These are phyloP conservation scores for Furcifer pardalis DNA, from an alignment of 2,797 vertebrate species.

Conservation along the genomic window DNA sequence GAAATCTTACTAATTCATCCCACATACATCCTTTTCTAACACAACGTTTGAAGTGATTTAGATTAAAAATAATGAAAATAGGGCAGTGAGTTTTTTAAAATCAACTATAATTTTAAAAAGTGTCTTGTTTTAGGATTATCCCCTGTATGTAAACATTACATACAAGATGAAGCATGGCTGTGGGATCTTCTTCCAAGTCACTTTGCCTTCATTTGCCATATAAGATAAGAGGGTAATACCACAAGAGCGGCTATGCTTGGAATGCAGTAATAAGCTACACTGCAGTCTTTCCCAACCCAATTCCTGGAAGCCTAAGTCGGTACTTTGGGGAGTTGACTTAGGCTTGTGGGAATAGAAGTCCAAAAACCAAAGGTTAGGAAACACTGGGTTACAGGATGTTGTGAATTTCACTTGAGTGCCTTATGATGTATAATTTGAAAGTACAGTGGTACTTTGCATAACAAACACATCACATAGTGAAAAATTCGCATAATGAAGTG, in stretches of 20 bases:
- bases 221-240: not conserved
- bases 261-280: not conserved
- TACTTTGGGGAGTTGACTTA: too few relatives aligned
- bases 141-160: not conserved
- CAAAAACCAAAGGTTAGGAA: too few relatives aligned
- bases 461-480: too few relatives aligned
- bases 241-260: not conserved
- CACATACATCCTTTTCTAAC: not conserved
- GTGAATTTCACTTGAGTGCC: not conserved
- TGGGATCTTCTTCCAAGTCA: not conserved
- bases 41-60: not conserved
- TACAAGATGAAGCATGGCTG: not conserved
- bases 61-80: not conserved
- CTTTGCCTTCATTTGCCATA: not conserved
- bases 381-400: not conserved
- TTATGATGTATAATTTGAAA: conserved; percentile 1
- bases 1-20: not conserved
- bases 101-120: not conserved
- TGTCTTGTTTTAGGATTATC: not conserved
- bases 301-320: too few relatives aligned
- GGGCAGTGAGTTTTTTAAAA: not conserved
- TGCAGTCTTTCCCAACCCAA: too few relatives aligned
- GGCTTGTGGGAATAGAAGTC: too few relatives aligned
- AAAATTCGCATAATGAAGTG: too few relatives aligned
- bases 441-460: too few relatives aligned